These are phyloP conservation scores for Syngnathus rostellatus DNA, from an alignment of 2,797 vertebrate genomes.

Conservation along the genomic window DNA sequence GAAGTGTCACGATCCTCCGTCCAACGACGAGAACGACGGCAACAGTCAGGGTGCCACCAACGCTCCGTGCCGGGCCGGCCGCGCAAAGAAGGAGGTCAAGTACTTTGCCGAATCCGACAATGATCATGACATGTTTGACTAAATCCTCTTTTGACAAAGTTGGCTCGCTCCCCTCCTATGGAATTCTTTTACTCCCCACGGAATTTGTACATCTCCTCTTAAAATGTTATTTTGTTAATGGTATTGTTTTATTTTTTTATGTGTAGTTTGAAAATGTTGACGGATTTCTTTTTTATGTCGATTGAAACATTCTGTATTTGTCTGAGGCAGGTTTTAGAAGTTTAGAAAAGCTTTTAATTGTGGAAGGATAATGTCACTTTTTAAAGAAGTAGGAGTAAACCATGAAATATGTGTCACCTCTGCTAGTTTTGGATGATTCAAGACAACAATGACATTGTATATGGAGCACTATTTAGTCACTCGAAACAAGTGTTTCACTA, in stretches of 20 bases:
- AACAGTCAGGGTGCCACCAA: constrained; percentile 67
- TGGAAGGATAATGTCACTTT: constrained; percentile 88
- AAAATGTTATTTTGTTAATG: constrained; percentile 81
- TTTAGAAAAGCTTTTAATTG: constrained; percentile 98
- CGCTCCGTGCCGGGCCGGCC: constrained; percentile 71
- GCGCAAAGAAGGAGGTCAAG: constrained; percentile 90
- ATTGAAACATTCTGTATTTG: constrained; percentile 93
- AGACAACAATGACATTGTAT: neutral
- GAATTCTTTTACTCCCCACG: constrained; percentile 34
- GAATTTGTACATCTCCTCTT: constrained; percentile 98
- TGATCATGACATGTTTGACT: constrained; percentile 87
- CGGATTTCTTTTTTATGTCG: constrained; percentile 94
- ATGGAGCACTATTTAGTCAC: neutral
- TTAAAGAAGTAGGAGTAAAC: constrained; percentile 93
- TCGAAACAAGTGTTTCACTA: neutral
- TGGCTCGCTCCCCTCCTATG: constrained; percentile 28
- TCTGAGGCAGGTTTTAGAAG: constrained; percentile 89
- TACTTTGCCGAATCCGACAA: constrained; percentile 90
- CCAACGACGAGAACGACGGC: constrained; percentile 68
- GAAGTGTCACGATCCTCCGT: constrained; percentile 83
- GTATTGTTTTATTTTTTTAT: constrained; percentile 96
- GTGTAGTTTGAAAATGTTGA: constrained; percentile 95
- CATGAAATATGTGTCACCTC: constrained; percentile 60
- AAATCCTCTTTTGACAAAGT: constrained; percentile 43
- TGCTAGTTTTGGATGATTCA: neutral